Conservation (phyloP, 2,113 vertebrate genomes). For the Zosterops pallidus region DNA sequence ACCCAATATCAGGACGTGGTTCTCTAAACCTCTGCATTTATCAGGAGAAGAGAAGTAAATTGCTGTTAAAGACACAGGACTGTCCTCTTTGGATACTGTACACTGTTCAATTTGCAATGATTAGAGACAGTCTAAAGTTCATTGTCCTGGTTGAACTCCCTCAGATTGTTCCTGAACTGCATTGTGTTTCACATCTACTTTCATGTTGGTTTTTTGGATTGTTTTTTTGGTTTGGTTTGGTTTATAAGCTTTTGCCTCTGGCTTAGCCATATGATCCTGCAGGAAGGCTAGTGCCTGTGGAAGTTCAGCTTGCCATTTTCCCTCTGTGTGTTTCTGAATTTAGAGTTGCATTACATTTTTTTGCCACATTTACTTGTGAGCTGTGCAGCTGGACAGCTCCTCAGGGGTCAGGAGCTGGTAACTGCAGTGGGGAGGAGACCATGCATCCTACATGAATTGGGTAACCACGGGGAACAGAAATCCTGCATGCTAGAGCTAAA, state of each 20-base stretch:
- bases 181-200: background rate
- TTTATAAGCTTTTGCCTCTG: background rate
- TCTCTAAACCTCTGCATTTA: background rate
- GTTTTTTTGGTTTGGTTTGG: background rate
- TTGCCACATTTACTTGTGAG: background rate
- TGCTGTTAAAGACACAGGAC: background rate
- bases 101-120: background rate
- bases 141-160: background rate
- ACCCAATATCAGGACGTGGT: background rate
- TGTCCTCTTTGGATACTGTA: background rate
- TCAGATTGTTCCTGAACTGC: background rate
- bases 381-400: background rate
- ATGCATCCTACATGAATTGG: background rate
- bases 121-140: background rate
- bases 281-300: background rate
- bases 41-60: background rate
- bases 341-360: background rate
- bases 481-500: fast-evolving
- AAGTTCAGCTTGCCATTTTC: background rate
- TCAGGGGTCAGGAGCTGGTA: background rate
- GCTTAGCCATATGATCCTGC: background rate
- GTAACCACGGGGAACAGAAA: background rate
- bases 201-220: background rate
- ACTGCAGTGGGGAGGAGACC: background rate
- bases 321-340: background rate